phyloP scores from a whole-genome alignment of 2,888 invertebrate genomes.

The Ecliptopera silaceata region DNA sequence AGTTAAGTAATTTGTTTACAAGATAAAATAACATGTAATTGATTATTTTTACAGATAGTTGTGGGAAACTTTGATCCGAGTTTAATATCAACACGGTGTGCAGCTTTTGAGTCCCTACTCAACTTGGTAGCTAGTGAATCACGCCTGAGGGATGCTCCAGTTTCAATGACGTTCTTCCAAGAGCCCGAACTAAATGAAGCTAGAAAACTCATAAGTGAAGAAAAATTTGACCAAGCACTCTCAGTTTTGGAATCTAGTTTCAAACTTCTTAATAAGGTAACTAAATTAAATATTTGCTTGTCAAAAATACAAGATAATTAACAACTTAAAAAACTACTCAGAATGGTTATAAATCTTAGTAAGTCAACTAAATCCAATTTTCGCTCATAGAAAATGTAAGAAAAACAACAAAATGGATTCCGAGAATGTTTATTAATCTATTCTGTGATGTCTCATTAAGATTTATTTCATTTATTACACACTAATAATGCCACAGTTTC shows the following conservation, averaged over 20 bases:
- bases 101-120: constrained; percentile 85
- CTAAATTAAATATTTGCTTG: neutral
- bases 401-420: no score
- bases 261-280: constrained; percentile 82
- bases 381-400: no score
- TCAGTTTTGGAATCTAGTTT: constrained; percentile 87
- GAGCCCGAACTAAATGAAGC: constrained; percentile 85
- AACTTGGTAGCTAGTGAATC: constrained; percentile 81
- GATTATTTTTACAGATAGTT: constrained; percentile 71
- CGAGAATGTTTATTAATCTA: no score
- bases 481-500: no score
- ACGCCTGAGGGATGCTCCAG: constrained; percentile 81
- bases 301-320: neutral
- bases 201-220: constrained; percentile 81
- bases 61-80: constrained; percentile 88
- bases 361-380: no score
- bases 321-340: no score
- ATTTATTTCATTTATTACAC: no score
- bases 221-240: constrained; percentile 84
- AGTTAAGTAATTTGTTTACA: no score
- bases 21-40: no score
- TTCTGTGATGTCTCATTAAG: no score
- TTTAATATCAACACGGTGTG: constrained; percentile 85
- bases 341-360: no score
- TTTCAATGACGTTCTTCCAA: constrained; percentile 85